Conservation (phyloP, 2,797 vertebrate species). For the Artibeus jamaicensis region DNA sequence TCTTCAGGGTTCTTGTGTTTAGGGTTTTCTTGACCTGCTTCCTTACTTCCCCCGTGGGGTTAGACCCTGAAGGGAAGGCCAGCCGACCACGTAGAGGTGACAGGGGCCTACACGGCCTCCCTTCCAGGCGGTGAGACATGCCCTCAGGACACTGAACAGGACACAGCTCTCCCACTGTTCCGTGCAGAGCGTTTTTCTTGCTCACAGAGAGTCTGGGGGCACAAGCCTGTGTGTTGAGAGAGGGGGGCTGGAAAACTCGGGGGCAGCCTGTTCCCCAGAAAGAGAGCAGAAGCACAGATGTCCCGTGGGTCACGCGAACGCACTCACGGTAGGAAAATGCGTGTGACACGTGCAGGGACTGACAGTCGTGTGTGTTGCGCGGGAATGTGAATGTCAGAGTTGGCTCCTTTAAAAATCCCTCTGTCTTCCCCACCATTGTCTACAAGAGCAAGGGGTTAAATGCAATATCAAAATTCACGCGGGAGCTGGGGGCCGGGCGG, state of each 20-base stretch:
- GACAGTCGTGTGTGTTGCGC: neutral
- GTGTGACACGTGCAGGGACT: neutral
- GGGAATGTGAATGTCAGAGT: neutral
- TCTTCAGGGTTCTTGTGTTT: too few species aligned
- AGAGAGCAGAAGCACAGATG: neutral
- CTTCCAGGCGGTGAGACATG: neutral
- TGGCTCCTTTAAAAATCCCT: neutral
- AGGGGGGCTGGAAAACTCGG: neutral
- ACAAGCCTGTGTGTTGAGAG: conserved; percentile 32
- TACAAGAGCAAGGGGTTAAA: neutral
- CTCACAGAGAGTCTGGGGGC: neutral
- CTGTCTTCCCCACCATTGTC: neutral
- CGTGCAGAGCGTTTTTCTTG: neutral
- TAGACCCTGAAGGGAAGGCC: neutral
- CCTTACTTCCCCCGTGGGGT: neutral
- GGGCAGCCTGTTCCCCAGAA: neutral
- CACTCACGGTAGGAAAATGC: neutral
- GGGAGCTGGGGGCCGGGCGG: neutral
- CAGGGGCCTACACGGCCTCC: neutral
- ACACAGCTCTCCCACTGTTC: conserved; percentile 27
- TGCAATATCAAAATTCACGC: neutral
- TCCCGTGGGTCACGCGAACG: neutral
- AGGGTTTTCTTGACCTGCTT: neutral
- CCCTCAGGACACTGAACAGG: neutral
- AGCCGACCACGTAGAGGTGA: neutral